A percentile compares a stretch with the other conserved stretches of the same genome.
These are phyloP conservation scores for Epicampocera succincta DNA, from an alignment of 2,888 invertebrate species.

Conservation along the genomic window DNA sequence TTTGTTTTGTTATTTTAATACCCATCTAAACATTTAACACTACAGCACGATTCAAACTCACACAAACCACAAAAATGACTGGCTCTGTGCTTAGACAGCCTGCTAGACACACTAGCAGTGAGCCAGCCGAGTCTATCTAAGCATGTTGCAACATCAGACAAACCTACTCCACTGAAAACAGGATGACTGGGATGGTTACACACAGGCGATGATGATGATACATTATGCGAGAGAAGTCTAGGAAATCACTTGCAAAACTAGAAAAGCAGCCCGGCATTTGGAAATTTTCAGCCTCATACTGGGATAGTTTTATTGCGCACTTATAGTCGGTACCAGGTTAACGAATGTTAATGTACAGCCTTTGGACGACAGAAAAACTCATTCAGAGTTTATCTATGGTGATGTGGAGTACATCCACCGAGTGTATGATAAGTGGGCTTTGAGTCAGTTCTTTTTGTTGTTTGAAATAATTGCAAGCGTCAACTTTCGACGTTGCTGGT, in stretches of 20 bases:
- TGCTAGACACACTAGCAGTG: constrained; percentile 61
- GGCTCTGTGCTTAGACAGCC: constrained; percentile 24
- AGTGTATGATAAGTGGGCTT: too few species aligned
- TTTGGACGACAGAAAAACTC: too few species aligned
- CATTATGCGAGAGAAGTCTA: background rate
- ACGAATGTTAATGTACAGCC: too few species aligned
- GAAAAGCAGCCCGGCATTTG: too few species aligned
- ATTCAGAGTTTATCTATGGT: too few species aligned
- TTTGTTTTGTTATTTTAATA: constrained; percentile 61
- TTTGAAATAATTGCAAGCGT: too few species aligned
- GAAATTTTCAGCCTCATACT: too few species aligned
- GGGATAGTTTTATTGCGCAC: too few species aligned
- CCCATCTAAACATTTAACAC: constrained; percentile 58
- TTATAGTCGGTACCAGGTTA: too few species aligned
- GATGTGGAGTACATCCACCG: too few species aligned
- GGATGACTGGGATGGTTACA: constrained; percentile 11
- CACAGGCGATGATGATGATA: background rate
- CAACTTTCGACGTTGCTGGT: too few species aligned
- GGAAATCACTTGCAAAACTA: background rate
- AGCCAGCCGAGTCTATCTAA: constrained; percentile 36
- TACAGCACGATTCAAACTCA: constrained; percentile 24
- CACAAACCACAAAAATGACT: constrained; percentile 27
- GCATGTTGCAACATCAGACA: constrained; percentile 41
- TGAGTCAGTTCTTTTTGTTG: too few species aligned
- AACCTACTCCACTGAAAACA: constrained; percentile 19